phyloP scores from a whole-genome alignment of 2,797 vertebrate species.

The Sciurus vulgaris region DNA sequence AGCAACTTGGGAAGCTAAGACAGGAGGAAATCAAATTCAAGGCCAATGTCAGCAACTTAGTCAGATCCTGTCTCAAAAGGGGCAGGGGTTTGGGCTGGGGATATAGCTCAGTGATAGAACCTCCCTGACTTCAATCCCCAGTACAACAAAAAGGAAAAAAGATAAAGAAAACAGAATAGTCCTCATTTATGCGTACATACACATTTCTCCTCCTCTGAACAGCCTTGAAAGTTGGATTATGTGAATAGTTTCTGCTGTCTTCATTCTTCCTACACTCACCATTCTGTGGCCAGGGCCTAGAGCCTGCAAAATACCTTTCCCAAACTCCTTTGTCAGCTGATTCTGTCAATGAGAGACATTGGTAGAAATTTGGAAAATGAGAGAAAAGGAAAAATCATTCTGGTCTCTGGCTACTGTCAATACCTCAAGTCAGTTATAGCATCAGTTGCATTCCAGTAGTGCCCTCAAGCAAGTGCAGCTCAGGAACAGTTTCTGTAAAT shows the following conservation, averaged over 20 bases:
- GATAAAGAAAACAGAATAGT: too few species aligned
- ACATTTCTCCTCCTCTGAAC: neutral
- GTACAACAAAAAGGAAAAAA: too few species aligned
- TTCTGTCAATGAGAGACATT: neutral
- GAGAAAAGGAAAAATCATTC: neutral
- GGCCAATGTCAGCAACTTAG: neutral
- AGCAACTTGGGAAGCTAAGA: too few species aligned
- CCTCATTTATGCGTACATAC: neutral
- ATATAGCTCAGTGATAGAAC: too few species aligned
- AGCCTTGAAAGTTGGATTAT: neutral
- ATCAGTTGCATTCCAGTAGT: too few species aligned
- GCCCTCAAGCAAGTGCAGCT: neutral
- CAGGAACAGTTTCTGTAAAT: neutral
- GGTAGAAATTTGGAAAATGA: neutral
- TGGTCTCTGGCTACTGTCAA: neutral
- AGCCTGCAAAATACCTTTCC: neutral
- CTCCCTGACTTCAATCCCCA: too few species aligned
- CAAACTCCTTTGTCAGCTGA: neutral
- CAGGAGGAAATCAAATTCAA: too few species aligned
- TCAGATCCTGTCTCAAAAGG: too few species aligned
- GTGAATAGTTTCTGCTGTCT: too few species aligned
- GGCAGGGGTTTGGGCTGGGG: too few species aligned
- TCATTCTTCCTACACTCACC: neutral
- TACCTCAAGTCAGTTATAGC: neutral
- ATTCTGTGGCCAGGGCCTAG: neutral